Base-by-base conservation (phyloP, 2,113 vertebrate genomes). In the Pterocles gutturalis region DNA sequence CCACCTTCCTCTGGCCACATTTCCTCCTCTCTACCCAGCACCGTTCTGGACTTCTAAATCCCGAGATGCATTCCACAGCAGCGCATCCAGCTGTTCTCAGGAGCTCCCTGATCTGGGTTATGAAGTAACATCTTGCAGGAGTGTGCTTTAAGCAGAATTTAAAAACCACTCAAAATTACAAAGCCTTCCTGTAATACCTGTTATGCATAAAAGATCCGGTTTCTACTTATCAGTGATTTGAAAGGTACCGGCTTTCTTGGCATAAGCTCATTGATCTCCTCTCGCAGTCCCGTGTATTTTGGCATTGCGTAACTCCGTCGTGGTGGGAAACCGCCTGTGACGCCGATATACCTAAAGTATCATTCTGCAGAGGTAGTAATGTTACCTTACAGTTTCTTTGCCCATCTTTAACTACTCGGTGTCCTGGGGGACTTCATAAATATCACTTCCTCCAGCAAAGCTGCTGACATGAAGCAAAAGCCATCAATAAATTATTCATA, bases 391-490 rank as follows among this genome's bases (percentile, higher is more conserved):
- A 5, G 36, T 69, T 86, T 86, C 73, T 80, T 43, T 73, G 77
- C 62, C 85, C 57, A 19, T 66, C 86, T 94, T 85, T 86, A 97
- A 86, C 83, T 96, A 95, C 91, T 77, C 12, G 65, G 19, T 78
- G 58, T 98, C 97, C 93, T 66, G 31, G 14, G 97, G 96, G 97
- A 88, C 95, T 94, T 97, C 67, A 97, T 98, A 96, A 97, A 95
- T 94, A 97, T 93, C 93, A 89, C 49, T 98, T 97, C 85, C 86
- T 96, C 34, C 75, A 91, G 96, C 91, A 96, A 92, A 94, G 94
- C 96, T 95, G 95, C 96, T 97, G 96, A 96, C 91, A 94, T 90
- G 95, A 95, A 97, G 94, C 92, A 94, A 92, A 97, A 96, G 58
- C 28, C 76, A 36, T 66, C 96, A 62, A 86, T 98, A 82, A 97